These are phyloP conservation scores for Lasioglossum vierecki DNA, from an alignment of 2,888 invertebrate genomes.

Conservation along the genomic window DNA sequence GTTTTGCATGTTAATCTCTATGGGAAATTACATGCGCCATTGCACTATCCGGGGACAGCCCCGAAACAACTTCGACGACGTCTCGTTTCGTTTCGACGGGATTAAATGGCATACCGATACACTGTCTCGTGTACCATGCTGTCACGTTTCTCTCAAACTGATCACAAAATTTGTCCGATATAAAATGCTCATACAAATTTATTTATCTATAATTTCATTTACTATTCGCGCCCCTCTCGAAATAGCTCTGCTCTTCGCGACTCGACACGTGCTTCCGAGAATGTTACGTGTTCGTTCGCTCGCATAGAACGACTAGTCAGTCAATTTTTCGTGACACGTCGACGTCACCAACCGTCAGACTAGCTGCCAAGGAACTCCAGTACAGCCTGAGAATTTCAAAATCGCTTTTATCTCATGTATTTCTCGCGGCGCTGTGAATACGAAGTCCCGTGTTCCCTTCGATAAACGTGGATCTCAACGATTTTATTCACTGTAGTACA, in stretches of 20 bases:
- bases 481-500: background rate
- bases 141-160: background rate
- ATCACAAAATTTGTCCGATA: background rate
- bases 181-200: background rate
- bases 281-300: background rate
- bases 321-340: background rate
- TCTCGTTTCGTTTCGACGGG: slow-evolving; percentile 45
- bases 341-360: background rate
- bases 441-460: background rate
- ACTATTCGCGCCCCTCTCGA: background rate
- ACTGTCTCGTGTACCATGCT: background rate
- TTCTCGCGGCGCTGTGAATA: background rate
- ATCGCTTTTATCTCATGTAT: background rate
- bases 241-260: background rate
- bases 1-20: slow-evolving; percentile 75
- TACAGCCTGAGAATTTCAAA: background rate
- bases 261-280: background rate
- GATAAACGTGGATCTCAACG: background rate
- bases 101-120: slow-evolving; percentile 38
- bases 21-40: slow-evolving; percentile 70
- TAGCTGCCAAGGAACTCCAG: background rate
- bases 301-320: background rate
- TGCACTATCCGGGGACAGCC: slow-evolving; percentile 50
- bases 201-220: too few relatives aligned
- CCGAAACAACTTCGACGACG: slow-evolving; percentile 56